Conservation (phyloP, 2,113 vertebrate genomes). For the Xiphophorus maculatus region DNA sequence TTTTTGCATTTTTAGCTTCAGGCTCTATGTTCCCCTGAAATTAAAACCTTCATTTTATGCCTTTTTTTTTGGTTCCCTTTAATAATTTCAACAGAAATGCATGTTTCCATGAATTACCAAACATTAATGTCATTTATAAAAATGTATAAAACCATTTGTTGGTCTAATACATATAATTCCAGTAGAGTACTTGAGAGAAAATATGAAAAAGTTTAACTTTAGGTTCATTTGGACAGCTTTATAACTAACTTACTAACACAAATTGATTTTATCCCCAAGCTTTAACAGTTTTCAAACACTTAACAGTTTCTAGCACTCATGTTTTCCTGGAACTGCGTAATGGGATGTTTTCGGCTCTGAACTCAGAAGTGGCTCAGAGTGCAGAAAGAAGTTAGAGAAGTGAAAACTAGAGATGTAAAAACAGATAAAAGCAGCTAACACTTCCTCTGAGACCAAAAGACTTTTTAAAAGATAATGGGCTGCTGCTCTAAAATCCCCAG, state of each 20-base stretch:
- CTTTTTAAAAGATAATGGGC: conserved; percentile 34
- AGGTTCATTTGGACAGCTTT: too few species aligned
- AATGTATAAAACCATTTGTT: not conserved
- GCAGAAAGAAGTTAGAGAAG: conserved; percentile 10
- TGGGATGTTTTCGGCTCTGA: conserved; percentile 13
- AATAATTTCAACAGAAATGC: too few species aligned
- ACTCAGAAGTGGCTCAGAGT: conserved; percentile 9
- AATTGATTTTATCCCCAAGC: not conserved
- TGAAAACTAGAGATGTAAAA: conserved; percentile 4
- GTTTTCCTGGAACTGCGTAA: conserved; percentile 11
- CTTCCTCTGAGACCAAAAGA: conserved; percentile 29
- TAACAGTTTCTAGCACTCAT: not conserved
- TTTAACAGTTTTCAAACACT: not conserved
- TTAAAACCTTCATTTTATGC: too few species aligned
- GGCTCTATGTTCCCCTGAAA: too few species aligned
- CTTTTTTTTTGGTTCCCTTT: too few species aligned
- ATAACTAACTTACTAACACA: too few species aligned
- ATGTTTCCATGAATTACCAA: too few species aligned
- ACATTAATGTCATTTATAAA: too few species aligned
- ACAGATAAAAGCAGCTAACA: conserved; percentile 14
- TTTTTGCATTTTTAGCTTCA: too few species aligned
- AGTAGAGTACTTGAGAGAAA: too few species aligned
- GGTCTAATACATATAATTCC: not conserved
- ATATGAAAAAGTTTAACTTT: too few species aligned
- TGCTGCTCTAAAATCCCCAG: conserved; percentile 23